Evolutionary conservation across 2,888 invertebrate species (phyloP).

Genomic region (Xestobium rufovillosum): DNA sequence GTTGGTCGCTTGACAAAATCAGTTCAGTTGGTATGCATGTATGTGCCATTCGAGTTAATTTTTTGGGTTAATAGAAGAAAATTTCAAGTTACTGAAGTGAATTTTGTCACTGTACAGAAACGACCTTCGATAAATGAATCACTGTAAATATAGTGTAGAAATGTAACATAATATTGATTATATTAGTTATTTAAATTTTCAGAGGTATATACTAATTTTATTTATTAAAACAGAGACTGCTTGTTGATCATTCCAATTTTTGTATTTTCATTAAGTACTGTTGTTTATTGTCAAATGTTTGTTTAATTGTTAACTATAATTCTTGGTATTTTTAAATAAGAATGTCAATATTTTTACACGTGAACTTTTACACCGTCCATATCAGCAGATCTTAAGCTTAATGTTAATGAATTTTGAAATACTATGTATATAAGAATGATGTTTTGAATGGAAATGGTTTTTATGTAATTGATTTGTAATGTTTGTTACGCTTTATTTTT

Average conservation of each 20-base stretch:
- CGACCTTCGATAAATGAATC: slow-evolving; percentile 29
- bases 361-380: slow-evolving; percentile 27
- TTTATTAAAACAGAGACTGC: slow-evolving; percentile 26
- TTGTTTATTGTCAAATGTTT: slow-evolving; percentile 9
- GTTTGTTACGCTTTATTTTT: background rate
- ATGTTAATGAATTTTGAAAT: slow-evolving; percentile 20
- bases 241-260: slow-evolving; percentile 29
- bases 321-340: slow-evolving; percentile 5
- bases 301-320: background rate
- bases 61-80: too few species aligned
- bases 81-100: too few species aligned
- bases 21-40: too few species aligned
- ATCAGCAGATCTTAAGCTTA: slow-evolving; percentile 21
- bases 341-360: background rate
- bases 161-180: slow-evolving; percentile 27
- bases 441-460: too few species aligned
- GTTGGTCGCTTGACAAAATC: slow-evolving; percentile 5
- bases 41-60: slow-evolving; percentile 16
- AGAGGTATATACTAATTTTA: background rate
- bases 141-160: slow-evolving; percentile 36
- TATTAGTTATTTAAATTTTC: slow-evolving; percentile 7
- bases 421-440: too few species aligned
- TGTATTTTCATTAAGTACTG: slow-evolving; percentile 12
- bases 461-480: too few species aligned
- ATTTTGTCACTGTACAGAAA: too few species aligned